Conservation (phyloP, 2,797 vertebrate genomes). For the Euphonia xanthogaster region DNA sequence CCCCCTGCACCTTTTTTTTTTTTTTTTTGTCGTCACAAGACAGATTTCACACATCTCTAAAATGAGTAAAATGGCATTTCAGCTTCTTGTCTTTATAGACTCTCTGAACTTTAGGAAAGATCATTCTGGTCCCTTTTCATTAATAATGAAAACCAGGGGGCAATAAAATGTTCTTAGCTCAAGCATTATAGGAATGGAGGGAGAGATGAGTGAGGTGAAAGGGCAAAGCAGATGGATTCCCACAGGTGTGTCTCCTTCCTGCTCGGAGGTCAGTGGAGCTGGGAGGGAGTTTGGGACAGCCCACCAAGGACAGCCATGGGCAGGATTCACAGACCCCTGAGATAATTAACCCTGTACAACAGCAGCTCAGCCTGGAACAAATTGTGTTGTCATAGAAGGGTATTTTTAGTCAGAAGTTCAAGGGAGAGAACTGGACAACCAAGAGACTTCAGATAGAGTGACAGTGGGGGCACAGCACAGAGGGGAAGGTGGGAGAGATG, state of each 20-base stretch:
- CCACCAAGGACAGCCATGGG: not conserved
- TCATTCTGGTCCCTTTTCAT: conserved; percentile 85
- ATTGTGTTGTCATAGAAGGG: not conserved
- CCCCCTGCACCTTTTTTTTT: conserved; percentile 56
- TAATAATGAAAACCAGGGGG: conserved; percentile 86
- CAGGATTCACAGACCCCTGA: not conserved
- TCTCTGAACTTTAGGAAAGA: conserved; percentile 87
- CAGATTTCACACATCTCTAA: conserved; percentile 81
- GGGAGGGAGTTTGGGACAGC: not conserved
- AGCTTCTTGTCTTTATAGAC: conserved; percentile 84
- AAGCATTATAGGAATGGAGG: conserved; percentile 33
- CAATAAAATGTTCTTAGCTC: conserved; percentile 80
- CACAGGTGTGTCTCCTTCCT: conserved; percentile 63
- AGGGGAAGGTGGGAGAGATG: not conserved
- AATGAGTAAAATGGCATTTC: conserved; percentile 85
- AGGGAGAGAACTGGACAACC: not conserved
- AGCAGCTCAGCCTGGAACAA: not conserved
- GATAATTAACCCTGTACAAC: not conserved
- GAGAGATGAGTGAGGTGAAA: conserved; percentile 54
- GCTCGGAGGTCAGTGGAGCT: not conserved
- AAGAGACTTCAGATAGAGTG: not conserved
- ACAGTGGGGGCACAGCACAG: not conserved
- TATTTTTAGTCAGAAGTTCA: not conserved
- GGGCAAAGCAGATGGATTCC: conserved; percentile 45
- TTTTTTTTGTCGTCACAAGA: conserved; percentile 77